Conservation (phyloP, 2,888 invertebrate genomes). For the Choristoneura rosaceana region DNA sequence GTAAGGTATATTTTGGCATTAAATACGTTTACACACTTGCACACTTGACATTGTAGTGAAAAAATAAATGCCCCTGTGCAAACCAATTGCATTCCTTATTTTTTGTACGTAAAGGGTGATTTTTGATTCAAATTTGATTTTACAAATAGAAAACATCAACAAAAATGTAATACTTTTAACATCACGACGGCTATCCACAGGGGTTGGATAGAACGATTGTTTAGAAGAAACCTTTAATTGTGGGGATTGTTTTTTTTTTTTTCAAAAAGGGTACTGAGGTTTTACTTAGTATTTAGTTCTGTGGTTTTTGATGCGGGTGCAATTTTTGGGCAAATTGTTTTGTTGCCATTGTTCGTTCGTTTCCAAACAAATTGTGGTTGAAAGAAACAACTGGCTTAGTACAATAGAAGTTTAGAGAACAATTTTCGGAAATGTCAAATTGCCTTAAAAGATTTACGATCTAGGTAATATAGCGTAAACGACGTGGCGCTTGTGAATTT, state of each 20-base stretch:
- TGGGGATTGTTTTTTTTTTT: constrained; percentile 24
- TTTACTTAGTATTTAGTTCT: constrained; percentile 26
- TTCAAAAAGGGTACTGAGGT: constrained; percentile 39
- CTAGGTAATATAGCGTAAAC: background rate
- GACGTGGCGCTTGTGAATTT: background rate
- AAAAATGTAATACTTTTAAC: constrained; percentile 25
- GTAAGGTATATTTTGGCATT: constrained; percentile 6
- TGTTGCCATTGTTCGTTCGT: constrained; percentile 43
- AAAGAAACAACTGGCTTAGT: constrained; percentile 26
- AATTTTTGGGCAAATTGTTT: constrained; percentile 51
- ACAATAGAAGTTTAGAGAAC: background rate
- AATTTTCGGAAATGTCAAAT: constrained; percentile 1
- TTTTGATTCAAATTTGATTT: constrained; percentile 5
- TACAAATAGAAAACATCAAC: background rate
- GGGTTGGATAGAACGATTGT: constrained; percentile 35
- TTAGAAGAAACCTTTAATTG: constrained; percentile 38
- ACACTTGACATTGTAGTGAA: constrained; percentile 10
- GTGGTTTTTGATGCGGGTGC: constrained; percentile 41
- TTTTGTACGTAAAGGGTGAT: background rate
- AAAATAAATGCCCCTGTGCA: background rate
- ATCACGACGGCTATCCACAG: constrained; percentile 28
- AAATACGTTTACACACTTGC: background rate
- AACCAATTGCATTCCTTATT: background rate
- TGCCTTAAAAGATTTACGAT: constrained; percentile 26
- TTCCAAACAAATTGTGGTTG: constrained; percentile 21